Conservation (phyloP, 2,113 vertebrate genomes). For the Channa argus region DNA sequence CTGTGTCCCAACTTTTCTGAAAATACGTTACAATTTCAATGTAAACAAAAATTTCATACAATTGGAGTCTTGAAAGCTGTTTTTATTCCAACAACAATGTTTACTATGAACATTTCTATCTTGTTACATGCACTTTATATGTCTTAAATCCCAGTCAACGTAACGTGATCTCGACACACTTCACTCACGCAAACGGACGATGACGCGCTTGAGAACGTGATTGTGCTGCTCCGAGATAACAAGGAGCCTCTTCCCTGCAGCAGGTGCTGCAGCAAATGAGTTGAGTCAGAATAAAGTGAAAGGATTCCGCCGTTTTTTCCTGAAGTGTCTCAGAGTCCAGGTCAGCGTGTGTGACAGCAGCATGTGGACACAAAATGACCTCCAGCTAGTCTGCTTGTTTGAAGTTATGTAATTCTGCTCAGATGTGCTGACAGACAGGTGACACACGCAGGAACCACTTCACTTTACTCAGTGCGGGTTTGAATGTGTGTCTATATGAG, state of each 20-base stretch:
- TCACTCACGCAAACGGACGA: slow-evolving; percentile 5
- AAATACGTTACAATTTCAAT: too few relatives aligned
- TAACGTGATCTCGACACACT: not conserved
- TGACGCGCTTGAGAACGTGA: not conserved
- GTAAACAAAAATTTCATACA: not conserved
- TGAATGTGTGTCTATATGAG: not conserved
- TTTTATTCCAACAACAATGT: not conserved
- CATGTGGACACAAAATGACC: slow-evolving; percentile 56
- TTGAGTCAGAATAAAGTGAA: slow-evolving; percentile 46
- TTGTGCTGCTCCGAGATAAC: not conserved
- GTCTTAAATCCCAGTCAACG: not conserved
- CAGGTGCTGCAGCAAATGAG: slow-evolving; percentile 24
- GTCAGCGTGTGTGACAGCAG: slow-evolving; percentile 49
- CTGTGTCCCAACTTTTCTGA: too few relatives aligned
- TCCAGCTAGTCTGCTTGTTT: slow-evolving; percentile 30
- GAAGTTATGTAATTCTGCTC: slow-evolving; percentile 3
- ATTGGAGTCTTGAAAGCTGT: not conserved
- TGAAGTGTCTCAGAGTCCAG: slow-evolving; percentile 45
- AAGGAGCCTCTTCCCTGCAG: slow-evolving; percentile 26
- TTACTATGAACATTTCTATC: not conserved
- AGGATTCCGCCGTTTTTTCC: slow-evolving; percentile 43
- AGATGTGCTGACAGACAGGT: slow-evolving; percentile 36
- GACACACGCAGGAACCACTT: slow-evolving; percentile 14
- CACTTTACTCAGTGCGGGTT: not conserved
- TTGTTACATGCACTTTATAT: not conserved